Conservation (phyloP, 2,797 vertebrate species). For the Mastacembelus armatus region DNA sequence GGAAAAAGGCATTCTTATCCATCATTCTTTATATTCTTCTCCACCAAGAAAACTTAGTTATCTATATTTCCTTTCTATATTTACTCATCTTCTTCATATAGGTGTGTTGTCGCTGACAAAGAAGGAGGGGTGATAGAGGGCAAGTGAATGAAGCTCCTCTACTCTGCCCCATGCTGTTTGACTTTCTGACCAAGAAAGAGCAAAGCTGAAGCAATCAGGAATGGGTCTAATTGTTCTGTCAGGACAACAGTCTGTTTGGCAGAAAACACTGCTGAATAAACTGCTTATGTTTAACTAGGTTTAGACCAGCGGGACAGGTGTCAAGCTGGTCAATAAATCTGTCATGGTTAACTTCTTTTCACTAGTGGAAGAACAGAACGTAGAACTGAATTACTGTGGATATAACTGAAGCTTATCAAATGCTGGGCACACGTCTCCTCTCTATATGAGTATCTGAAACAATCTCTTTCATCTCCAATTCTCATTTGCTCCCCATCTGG, state of each 20-base stretch:
- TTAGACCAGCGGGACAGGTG: slow-evolving; percentile 52
- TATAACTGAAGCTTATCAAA: slow-evolving; percentile 73
- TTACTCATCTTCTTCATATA: slow-evolving; percentile 38
- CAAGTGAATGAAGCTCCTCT: slow-evolving; percentile 29
- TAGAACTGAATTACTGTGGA: slow-evolving; percentile 45
- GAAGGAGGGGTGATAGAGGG: slow-evolving; percentile 3
- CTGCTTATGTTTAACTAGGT: slow-evolving; percentile 22
- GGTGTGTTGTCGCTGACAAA: slow-evolving; percentile 41
- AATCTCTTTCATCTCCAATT: slow-evolving; percentile 67
- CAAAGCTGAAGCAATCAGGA: slow-evolving; percentile 15
- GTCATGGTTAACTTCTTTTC: slow-evolving; percentile 35
- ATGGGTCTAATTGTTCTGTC: slow-evolving; percentile 41
- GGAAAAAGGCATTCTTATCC: slow-evolving; percentile 33
- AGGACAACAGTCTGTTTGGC: slow-evolving; percentile 32
- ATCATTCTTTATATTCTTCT: slow-evolving; percentile 46
- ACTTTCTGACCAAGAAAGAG: slow-evolving; percentile 54
- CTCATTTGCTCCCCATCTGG: slow-evolving; percentile 44
- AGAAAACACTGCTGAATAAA: slow-evolving; percentile 25
- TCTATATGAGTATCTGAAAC: slow-evolving; percentile 51
- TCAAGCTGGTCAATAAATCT: slow-evolving; percentile 51
- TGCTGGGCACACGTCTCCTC: slow-evolving; percentile 52
- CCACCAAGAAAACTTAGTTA: slow-evolving; percentile 33
- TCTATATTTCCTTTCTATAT: slow-evolving; percentile 44
- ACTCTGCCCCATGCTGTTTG: slow-evolving; percentile 30
- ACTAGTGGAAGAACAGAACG: slow-evolving; percentile 29